Base-by-base conservation (phyloP, 2,888 invertebrate genomes). In the Oligia strigilis region DNA sequence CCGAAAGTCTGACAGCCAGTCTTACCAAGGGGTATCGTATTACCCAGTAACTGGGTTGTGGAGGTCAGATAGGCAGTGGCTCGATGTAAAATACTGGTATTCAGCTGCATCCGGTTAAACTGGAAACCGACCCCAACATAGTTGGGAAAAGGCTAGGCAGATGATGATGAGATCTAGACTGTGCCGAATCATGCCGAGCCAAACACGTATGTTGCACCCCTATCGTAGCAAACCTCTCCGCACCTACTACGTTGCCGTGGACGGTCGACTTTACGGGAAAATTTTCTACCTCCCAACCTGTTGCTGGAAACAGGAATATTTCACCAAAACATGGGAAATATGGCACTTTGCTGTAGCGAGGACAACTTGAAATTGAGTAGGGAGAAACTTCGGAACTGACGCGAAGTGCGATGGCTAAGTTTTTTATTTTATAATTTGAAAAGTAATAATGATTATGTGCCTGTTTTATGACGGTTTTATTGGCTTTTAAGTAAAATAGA, bases 241-340 rank as follows among this genome's bases (percentile, higher is more conserved):
- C 2, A 46, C 5, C 49, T 75, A 14, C 6, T 36, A 3, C 1
- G 0, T n/a, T 19, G 46, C n/a, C 19, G 19, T 76, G 76, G 77
- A 76, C 14, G 4, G 4, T 14, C 6, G 11, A 19, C 76, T 40
- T 62, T 60, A 40, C 2, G 29, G 36, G 17, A 19, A 80, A 81
- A 84, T 85, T 49, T 77, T 43, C 64, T 70, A 72, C 55, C 65
- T 43, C 40, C 70, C 55, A 72, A 88, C 87, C 87, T 88, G 87
- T 88, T 88, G 89, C 89, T 77, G 49, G 23, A 69, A 66, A 77
- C 52, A 36, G 64, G 85, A 80, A 78, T 72, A 83, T 86, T 87
- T 72, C 55, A 77, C 19, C 64, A 76, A 75, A 88, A 87, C 81
- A 85, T 60, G 72, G 71, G 46, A 76, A 76, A 84, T 81, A 78